phyloP scores from a whole-genome alignment of 2,113 vertebrate genomes.

The Ctenodactylus gundi region DNA sequence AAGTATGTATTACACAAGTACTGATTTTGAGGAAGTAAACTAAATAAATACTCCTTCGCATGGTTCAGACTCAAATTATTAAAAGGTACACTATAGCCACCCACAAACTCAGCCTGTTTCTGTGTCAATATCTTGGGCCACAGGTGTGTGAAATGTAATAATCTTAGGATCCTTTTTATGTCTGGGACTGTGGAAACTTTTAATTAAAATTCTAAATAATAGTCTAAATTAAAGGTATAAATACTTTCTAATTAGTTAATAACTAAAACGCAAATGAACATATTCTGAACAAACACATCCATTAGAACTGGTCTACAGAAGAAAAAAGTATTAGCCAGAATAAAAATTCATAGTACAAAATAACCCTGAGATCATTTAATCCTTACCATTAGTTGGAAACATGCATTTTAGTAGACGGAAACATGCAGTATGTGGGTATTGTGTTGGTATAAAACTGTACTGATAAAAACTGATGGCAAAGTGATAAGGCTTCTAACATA shows the following conservation, averaged over 20 bases:
- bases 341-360: neutral
- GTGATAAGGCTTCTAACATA: neutral
- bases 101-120: neutral
- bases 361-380: slow-evolving; percentile 12
- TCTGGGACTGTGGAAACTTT: neutral
- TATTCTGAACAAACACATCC: neutral
- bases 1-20: neutral
- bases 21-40: slow-evolving; percentile 9
- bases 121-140: neutral
- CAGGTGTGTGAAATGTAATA: neutral
- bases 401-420: too few species aligned
- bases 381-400: slow-evolving; percentile 22
- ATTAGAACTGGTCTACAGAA: neutral
- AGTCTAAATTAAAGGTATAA: neutral
- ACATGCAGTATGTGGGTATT: neutral
- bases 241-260: neutral
- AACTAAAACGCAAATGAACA: slow-evolving; percentile 27
- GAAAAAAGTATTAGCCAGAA: neutral
- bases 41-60: neutral
- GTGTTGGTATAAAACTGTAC: neutral
- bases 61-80: slow-evolving; percentile 11
- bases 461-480: neutral
- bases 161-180: slow-evolving; percentile 5
- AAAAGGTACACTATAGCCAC: neutral
- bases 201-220: neutral